Percentiles rank a stretch among this genome's conserved stretches.
Conservation (phyloP, 92 coral and sea anemone genomes). For the Virgularia gustaviana region DNA sequence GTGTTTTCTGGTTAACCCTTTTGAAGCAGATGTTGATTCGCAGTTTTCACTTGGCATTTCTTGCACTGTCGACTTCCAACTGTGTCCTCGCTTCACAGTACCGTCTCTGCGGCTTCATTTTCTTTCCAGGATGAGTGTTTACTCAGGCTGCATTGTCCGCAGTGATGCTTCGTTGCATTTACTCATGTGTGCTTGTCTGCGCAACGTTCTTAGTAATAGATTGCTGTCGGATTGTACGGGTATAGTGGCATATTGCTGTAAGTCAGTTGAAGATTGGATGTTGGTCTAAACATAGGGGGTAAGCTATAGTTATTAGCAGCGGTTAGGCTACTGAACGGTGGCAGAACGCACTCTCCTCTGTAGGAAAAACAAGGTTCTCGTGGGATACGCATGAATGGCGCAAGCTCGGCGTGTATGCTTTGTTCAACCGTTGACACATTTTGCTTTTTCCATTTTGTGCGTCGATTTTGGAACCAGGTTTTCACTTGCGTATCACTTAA, state of each 20-base stretch:
- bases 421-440: constrained; percentile 38
- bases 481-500: constrained; percentile 97
- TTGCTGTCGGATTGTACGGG: constrained; percentile 48
- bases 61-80: constrained; percentile 33
- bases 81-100: constrained; percentile 21
- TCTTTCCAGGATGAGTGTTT: constrained; percentile 2
- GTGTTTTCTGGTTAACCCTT: too few relatives aligned
- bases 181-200: neutral
- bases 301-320: constrained; percentile 50
- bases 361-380: constrained; percentile 57
- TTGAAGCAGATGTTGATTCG: too few relatives aligned
- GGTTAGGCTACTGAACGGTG: constrained; percentile 44
- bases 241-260: constrained; percentile 81
- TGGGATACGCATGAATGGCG: constrained; percentile 29
- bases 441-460: constrained; percentile 99
- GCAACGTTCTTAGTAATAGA: constrained; percentile 13
- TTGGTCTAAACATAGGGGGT: constrained; percentile 70
- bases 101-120: neutral
- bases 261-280: constrained; percentile 88
- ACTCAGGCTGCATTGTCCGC: neutral
- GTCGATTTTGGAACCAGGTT: constrained; percentile 98
- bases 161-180: neutral
- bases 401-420: constrained; percentile 27
- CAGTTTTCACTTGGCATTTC: too few relatives aligned
- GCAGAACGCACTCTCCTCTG: constrained; percentile 31